Evolutionary conservation across 1,140 invertebrate genomes (phyloP).

Genomic region (Lycorma delicatula): DNA sequence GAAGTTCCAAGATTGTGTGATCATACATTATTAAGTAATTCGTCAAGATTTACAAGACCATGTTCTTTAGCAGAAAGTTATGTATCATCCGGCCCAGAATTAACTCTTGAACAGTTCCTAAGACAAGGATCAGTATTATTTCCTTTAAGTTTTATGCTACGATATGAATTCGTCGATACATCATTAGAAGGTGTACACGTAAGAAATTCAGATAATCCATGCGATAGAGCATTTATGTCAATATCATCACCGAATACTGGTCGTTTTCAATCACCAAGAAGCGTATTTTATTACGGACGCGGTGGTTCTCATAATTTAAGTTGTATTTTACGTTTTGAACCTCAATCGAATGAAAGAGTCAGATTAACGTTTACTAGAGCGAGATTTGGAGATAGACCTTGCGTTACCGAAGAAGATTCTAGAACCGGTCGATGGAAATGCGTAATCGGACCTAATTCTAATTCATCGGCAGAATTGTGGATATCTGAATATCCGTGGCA

Average conservation of each 20-base stretch:
- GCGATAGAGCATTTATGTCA: slow-evolving; percentile 48
- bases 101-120: slow-evolving; percentile 62
- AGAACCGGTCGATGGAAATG: slow-evolving; percentile 57
- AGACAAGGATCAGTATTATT: slow-evolving; percentile 67
- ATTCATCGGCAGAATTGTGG: slow-evolving; percentile 46
- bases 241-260: slow-evolving; percentile 40
- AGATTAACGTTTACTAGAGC: slow-evolving; percentile 54
- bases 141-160: slow-evolving; percentile 62
- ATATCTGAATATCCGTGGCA: slow-evolving; percentile 67
- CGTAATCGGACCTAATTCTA: slow-evolving; percentile 30
- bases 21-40: slow-evolving; percentile 62
- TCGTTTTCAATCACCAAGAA: slow-evolving; percentile 62
- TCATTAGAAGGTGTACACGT: slow-evolving; percentile 45
- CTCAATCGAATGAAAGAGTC: slow-evolving; percentile 52
- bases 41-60: slow-evolving; percentile 60
- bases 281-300: slow-evolving; percentile 71
- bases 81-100: slow-evolving; percentile 56
- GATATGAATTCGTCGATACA: slow-evolving; percentile 65
- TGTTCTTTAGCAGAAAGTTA: slow-evolving; percentile 69
- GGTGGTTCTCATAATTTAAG: slow-evolving; percentile 65
- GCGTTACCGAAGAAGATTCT: slow-evolving; percentile 53
- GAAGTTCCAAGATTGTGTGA: slow-evolving; percentile 63
- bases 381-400: slow-evolving; percentile 55
- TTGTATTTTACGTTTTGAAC: slow-evolving; percentile 65
- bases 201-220: slow-evolving; percentile 44